Evolutionary conservation across 1,140 invertebrate genomes (phyloP).

Genomic region (Eupristina koningsbergeri): DNA sequence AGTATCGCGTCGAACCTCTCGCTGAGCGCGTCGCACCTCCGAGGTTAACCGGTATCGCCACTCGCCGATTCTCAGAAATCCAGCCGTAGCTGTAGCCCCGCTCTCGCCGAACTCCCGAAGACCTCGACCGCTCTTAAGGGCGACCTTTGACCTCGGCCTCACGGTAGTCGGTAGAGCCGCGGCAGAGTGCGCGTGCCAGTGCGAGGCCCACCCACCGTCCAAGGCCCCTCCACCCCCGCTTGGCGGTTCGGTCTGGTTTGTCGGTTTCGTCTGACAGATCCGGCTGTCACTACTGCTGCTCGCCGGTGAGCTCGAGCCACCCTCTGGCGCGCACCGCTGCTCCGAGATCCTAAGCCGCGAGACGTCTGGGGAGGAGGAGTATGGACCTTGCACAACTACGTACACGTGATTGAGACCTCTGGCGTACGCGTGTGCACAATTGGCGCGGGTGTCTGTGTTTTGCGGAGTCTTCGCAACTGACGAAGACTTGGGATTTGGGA

Average conservation of each 20-base stretch:
- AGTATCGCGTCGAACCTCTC: conserved; percentile 84
- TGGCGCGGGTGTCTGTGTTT: not conserved
- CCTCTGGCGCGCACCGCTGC: too few relatives aligned
- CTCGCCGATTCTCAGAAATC: not conserved
- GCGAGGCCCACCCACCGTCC: conserved; percentile 43
- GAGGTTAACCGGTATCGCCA: not conserved
- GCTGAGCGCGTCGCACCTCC: conserved; percentile 73
- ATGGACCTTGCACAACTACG: not conserved
- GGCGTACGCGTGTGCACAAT: not conserved
- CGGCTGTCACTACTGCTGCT: conserved; percentile 28
- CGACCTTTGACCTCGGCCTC: not conserved
- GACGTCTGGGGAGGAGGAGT: too few relatives aligned
- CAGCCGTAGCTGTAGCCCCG: conserved; percentile 73
- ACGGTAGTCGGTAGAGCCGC: conserved; percentile 3
- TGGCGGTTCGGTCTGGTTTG: too few relatives aligned
- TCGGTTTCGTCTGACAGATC: conserved; percentile 45
- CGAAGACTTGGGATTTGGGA: not conserved
- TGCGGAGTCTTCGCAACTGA: not conserved
- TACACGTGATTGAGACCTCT: not conserved
- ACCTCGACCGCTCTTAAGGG: not conserved
- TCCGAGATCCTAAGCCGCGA: too few relatives aligned
- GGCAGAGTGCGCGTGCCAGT: conserved; percentile 10
- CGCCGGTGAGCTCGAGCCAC: too few relatives aligned
- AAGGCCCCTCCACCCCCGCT: conserved; percentile 13
- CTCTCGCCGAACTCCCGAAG: conserved; percentile 22